A percentile compares a stretch with the other conserved stretches of the same genome.
Evolutionary conservation across 2,888 invertebrate genomes (phyloP).

Genomic region (Trachelus stipa): DNA sequence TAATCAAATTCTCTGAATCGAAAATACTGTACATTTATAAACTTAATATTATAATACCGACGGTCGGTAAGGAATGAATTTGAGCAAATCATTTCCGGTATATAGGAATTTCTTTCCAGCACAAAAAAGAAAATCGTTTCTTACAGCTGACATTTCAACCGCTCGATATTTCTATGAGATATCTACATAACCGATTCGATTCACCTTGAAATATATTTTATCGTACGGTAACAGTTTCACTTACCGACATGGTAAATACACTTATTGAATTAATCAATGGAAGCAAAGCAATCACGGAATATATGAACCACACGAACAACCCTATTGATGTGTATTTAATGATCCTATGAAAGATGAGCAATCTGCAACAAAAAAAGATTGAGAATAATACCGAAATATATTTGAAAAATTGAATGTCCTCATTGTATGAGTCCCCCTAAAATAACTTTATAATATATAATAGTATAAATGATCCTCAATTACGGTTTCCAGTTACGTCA

Average conservation of each 20-base stretch:
- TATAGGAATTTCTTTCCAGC: background rate
- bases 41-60: background rate
- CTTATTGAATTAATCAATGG: constrained; percentile 23
- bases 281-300: constrained; percentile 22
- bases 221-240: constrained; percentile 13
- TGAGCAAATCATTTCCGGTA: background rate
- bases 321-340: constrained; percentile 38
- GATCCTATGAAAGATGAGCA: constrained; percentile 40
- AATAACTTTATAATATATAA: background rate
- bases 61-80: background rate
- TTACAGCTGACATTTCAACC: background rate
- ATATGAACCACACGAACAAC: constrained; percentile 27
- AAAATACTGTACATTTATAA: background rate
- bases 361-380: constrained; percentile 30
- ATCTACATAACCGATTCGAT: background rate
- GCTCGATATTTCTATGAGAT: background rate
- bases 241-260: constrained; percentile 19
- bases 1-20: background rate
- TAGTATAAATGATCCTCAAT: too few species aligned
- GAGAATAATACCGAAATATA: background rate
- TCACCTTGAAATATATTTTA: background rate
- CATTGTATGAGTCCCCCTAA: background rate
- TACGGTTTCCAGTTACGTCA: too few species aligned
- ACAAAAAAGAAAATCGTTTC: background rate
- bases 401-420: background rate